Evolutionary conservation across 2,888 invertebrate species (phyloP), one percentile per base, ranked within the genome.

Genomic region (Ligdia adustata): DNA sequence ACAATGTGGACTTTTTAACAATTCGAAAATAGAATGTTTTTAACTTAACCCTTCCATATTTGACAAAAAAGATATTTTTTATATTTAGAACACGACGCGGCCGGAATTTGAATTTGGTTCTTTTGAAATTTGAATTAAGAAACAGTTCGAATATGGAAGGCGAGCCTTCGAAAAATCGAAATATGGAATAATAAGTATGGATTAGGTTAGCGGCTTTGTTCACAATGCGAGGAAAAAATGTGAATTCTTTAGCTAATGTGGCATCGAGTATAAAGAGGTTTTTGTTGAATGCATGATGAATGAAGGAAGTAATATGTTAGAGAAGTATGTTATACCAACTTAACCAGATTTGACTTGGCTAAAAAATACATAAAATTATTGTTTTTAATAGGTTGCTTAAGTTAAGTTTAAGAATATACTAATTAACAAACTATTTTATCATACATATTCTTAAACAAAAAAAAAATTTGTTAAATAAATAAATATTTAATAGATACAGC

Each of bases 21-120:
- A 87, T 86, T 89, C 86, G 54, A 89, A 90, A 90, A 90, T 90
- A 90, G 89, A 90, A 88, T 79, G 87, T 88, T 89, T 88, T 88
- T 86, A 87, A 88, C 87, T 84, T 87, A 89, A 89, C 89, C 89
- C 89, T 90, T 89, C 89, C 89, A 87, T 88, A 89, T 89, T 89
- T 88, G 86, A 87, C 87, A 86, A 87, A 89, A 88, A 88, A 82
- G 76, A 79, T 71, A 42, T 47, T 68, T 59, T 86, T 85, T 87
- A 88, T 82, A 89, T 88, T 88, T 88, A 84, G 88, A 88, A 82
- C 82, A 70, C 78, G 79, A 81, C 83, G 85, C 79, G 76, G 72
- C 61, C 73, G 72, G 86, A 82, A 87, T 86, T 77, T 79, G 80
- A 83, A 84, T 84, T 80, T 78, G 69, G 72, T 80, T 87, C 84